Base-by-base conservation (phyloP, 2,797 vertebrate species). In the Onychomys leucogaster region DNA sequence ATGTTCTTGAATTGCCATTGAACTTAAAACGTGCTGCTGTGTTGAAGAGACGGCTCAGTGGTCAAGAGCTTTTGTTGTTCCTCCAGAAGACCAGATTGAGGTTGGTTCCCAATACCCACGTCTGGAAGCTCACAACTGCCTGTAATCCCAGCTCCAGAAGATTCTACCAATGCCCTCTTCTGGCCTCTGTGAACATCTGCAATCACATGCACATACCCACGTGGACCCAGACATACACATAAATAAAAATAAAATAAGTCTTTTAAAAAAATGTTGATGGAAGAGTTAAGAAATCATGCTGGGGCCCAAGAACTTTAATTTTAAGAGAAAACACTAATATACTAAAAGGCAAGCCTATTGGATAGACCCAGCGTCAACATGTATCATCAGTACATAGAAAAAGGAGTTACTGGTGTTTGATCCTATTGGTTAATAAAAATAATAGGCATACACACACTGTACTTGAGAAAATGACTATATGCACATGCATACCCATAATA, bases 251-350 rank as follows among this genome's bases (percentile, higher is more conserved):
- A 37, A 69, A 69, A 52, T 37, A 6, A 71, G 71, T 19, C n/a
- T 71, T 71, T 65, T 34, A 5, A 46, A 59, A 84, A 96, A 90
- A 78, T 43, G 63, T 41, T 89, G 69, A 25, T 71, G 32, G 34
- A 32, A 52, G 57, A 34, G 19, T 17, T 77, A 83, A 71, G 52
- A 93, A 90, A 90, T 27, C 19, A 46, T 84, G 37, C 8, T 67
- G n/a, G 41, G 75, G 52, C 34, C n/a, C 49, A 92, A 84, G 61
- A 83, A 14, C 85, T 52, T 57, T 12, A 59, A n/a, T 37, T 77
- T 34, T 81, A 41, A 92, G 84, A 57, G 61, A 95, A 92, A 90
- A 96, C 23, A 32, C 55, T 65, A 55, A 55, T 55, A 43, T 25
- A 34, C 27, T 41, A 61, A 89, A 94, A 83, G 71, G 32, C 27